Evolutionary conservation across 2,888 invertebrate species (phyloP).

Genomic region (Microctonus aethiopoides): DNA sequence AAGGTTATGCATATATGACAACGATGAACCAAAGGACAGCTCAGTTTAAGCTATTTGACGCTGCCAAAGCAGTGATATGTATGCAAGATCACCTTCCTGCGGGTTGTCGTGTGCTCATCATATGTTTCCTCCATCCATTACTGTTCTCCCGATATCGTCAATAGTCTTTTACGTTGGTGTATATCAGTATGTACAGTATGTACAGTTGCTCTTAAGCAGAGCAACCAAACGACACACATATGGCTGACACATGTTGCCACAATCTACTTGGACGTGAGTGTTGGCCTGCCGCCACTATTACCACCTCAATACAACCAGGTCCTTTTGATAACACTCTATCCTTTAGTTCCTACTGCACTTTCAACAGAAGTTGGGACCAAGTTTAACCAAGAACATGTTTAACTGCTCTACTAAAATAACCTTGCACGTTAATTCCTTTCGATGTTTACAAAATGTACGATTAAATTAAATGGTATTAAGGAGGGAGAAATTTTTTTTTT

Average conservation of each 20-base stretch:
- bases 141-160: slow-evolving; percentile 50
- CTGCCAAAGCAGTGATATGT: slow-evolving; percentile 59
- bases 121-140: not conserved
- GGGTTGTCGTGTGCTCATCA: slow-evolving; percentile 51
- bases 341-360: not conserved
- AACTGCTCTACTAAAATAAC: not conserved
- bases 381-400: not conserved
- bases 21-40: slow-evolving; percentile 17
- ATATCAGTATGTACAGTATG: slow-evolving; percentile 16
- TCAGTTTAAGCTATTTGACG: slow-evolving; percentile 55
- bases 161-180: slow-evolving; percentile 45
- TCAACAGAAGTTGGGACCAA: not conserved
- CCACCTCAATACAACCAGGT: not conserved
- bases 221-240: slow-evolving; percentile 52
- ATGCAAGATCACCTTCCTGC: slow-evolving; percentile 55
- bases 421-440: not conserved
- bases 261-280: slow-evolving; percentile 13
- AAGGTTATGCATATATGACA: not conserved
- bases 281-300: not conserved
- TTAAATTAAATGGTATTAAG: not conserved
- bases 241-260: slow-evolving; percentile 59
- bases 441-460: no score
- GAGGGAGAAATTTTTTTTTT: no score
- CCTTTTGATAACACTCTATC: not conserved
- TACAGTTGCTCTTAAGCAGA: no score